Evolutionary conservation across 2,113 vertebrate genomes (phyloP), one percentile per base, ranked within the genome.

Genomic region (Mesoclemmys tuberculata): DNA sequence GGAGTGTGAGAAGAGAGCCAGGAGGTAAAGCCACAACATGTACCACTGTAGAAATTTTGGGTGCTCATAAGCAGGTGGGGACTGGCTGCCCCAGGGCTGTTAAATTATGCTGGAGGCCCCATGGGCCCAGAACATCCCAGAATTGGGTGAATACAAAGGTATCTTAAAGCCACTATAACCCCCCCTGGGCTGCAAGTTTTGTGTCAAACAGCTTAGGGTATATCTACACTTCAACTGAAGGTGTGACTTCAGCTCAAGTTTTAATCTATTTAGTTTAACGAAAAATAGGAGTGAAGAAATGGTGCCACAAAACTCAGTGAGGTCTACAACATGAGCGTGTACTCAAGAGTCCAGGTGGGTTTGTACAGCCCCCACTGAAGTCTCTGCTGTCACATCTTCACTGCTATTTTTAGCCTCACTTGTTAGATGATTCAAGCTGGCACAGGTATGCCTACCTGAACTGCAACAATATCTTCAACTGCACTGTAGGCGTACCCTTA

Each of bases 1-100:
- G n/a, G 19, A 1, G 35, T 38, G 19, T 21, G 4, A 38, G n/a
- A 71, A 35, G 64, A 9, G 4, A n/a, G 19, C 31, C 61, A n/a
- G 31, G 61, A 29, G 18, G 19, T n/a, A 35, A 8, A 8, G 35
- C 35, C 64, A 71, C 64, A 71, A 18, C n/a, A 71, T 18, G 10
- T 46, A 74, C 9, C 38, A 41, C n/a, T 74, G 19, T 41, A 27
- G 5, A 27, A 3, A 77, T 46, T 27, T 46, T 77, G 74, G 24
- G 31, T 0, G 0, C 11, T 84, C 48, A 21, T 49, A 54, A 81
- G n/a, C 6, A 52, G 48, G 6, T 14, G 19, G n/a, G n/a, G 8
- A 77, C 64, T 8, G 19, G 26, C 44, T 74, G 51, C n/a, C 44
- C 44, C 41, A 56, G 22, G 0, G 0, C 3, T 52, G 56, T 31